These are phyloP conservation scores for Samia ricini DNA, from an alignment of 1,140 invertebrate species.

Conservation along the genomic window DNA sequence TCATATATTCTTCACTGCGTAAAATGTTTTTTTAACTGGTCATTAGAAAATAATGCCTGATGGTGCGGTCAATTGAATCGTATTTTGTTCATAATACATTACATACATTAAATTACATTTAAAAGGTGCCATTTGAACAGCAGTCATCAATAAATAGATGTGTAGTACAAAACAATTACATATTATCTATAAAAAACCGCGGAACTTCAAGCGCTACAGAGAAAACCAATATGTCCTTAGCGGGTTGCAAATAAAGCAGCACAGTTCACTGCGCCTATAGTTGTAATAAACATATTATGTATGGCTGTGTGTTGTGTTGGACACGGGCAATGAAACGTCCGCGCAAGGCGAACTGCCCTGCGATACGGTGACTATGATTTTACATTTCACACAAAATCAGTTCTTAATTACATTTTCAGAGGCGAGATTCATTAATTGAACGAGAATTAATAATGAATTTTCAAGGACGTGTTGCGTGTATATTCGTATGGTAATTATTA, in stretches of 20 bases:
- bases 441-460: too few relatives aligned
- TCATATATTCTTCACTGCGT: too few relatives aligned
- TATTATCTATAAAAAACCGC: not conserved
- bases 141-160: too few relatives aligned
- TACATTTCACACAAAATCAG: not conserved
- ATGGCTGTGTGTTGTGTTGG: slow-evolving; percentile 22
- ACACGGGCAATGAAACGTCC: slow-evolving; percentile 41
- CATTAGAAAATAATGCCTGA: too few relatives aligned
- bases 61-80: too few relatives aligned
- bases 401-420: not conserved
- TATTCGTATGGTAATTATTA: too few relatives aligned
- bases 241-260: not conserved
- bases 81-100: too few relatives aligned
- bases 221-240: not conserved
- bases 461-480: too few relatives aligned
- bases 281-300: not conserved
- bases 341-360: slow-evolving; percentile 53
- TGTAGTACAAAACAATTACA: too few relatives aligned
- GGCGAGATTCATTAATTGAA: too few relatives aligned
- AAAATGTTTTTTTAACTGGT: too few relatives aligned
- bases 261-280: not conserved
- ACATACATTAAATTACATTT: not conserved
- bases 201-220: not conserved
- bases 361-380: slow-evolving; percentile 31
- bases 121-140: not conserved